Evolutionary conservation across 2,888 invertebrate species (phyloP), one percentile per base, ranked within the genome.

Genomic region (Pheosia gnoma): DNA sequence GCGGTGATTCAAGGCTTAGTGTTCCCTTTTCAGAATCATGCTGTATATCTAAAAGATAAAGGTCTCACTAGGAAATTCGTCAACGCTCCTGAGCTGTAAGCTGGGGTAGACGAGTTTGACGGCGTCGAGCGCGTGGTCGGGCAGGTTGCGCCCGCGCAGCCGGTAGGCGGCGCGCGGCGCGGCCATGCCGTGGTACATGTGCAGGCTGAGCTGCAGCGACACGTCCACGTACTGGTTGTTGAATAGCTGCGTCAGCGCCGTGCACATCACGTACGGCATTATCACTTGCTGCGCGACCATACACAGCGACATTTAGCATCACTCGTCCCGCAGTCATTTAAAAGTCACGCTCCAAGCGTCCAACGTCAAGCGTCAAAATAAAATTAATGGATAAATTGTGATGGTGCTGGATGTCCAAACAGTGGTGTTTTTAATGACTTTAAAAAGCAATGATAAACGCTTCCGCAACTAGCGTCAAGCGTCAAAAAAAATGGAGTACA

Each of bases 161-260:
- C 47, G 10, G 47, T 47, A 47, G 0, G 49, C 49, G 4, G 25
- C 49, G 13, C 25, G n/a, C 49, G 49, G n/a, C 13, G 4, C 49
- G 6, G 13, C 49, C 49, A 13, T 4, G 6, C 25, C 49, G 49
- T 13, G n/a, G 49, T 51, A 51, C 49, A 51, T 51, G 6, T 25
- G n/a, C 49, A 51, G 49, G 13, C 4, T 4, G 9, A 45, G 43
- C 13, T 25, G 25, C 49, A 25, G 25, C 13, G 49, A 51, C 49
- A 25, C 49, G 13, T 51, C 25, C 25, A 51, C 49, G n/a, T 13
- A 51, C 13, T 51, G n/a, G 49, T 60, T 45, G 61, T 61, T 11
- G 65, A 58, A 51, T 4, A 51, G 49, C 49, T 51, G n/a, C 25
- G 49, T 51, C 49, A 51, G 49, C 49, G 49, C n/a, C 49, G 7